Conservation (phyloP, 2,797 vertebrate species). For the Trachops cirrhosus region DNA sequence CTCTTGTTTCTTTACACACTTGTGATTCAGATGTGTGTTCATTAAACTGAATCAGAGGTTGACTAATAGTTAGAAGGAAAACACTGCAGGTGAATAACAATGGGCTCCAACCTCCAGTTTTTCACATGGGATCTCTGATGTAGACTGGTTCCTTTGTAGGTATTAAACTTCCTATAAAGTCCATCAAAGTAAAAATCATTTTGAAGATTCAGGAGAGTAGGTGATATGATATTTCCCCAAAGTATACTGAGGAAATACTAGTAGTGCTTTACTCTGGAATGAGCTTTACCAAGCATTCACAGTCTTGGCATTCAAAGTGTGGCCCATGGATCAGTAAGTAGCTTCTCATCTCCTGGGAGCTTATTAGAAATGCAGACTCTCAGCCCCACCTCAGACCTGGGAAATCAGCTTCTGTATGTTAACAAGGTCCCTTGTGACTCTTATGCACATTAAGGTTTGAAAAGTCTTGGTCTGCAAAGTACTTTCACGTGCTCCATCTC, state of each 20-base stretch:
- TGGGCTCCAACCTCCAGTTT: neutral
- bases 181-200: slow-evolving; percentile 1
- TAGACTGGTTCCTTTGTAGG: neutral
- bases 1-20: neutral
- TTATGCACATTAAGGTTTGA: neutral
- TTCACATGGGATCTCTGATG: neutral
- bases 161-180: neutral
- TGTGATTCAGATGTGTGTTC: neutral
- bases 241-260: neutral
- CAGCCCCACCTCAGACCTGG: neutral
- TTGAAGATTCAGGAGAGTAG: neutral
- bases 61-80: neutral
- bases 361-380: slow-evolving; percentile 36
- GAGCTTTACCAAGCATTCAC: neutral
- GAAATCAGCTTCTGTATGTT: neutral
- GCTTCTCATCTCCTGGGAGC: neutral
- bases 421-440: slow-evolving; percentile 40
- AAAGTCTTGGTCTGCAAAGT: neutral
- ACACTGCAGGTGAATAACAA: neutral
- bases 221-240: neutral
- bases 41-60: neutral
- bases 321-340: neutral
- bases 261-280: neutral
- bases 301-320: neutral
- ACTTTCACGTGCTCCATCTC: neutral